A percentile compares a stretch with the other conserved stretches of the same genome.
Conservation (phyloP, 1,140 invertebrate species). For the Drosophila repleta region DNA sequence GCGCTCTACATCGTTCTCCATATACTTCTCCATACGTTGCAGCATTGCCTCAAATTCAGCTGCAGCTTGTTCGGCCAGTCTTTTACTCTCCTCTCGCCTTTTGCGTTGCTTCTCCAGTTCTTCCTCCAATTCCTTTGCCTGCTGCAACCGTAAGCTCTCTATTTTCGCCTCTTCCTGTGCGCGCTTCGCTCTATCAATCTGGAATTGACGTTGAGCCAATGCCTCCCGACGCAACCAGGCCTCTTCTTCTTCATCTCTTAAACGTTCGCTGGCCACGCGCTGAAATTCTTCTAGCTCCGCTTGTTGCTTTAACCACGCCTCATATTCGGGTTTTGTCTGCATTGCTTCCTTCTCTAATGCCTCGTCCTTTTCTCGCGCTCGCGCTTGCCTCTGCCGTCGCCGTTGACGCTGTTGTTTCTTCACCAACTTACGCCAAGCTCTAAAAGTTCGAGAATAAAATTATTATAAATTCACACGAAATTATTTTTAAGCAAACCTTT, state of each 20-base stretch:
- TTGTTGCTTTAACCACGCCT: slow-evolving; percentile 66
- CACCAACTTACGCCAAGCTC: slow-evolving; percentile 83
- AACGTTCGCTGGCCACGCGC: slow-evolving; percentile 57
- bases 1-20: slow-evolving; percentile 87
- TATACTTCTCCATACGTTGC: slow-evolving; percentile 86
- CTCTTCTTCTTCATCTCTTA: slow-evolving; percentile 71
- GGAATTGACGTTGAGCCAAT: slow-evolving; percentile 80
- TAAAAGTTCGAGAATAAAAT: not conserved
- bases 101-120: slow-evolving; percentile 84
- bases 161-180: slow-evolving; percentile 44
- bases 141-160: slow-evolving; percentile 59
- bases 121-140: slow-evolving; percentile 84
- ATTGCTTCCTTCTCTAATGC: slow-evolving; percentile 51
- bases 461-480: not conserved
- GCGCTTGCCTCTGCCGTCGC: slow-evolving; percentile 80
- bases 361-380: slow-evolving; percentile 66
- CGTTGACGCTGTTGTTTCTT: slow-evolving; percentile 84
- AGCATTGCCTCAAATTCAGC: slow-evolving; percentile 84
- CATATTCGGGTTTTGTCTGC: slow-evolving; percentile 72
- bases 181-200: slow-evolving; percentile 74
- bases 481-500: slow-evolving; percentile 16
- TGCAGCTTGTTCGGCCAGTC: slow-evolving; percentile 84
- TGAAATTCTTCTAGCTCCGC: slow-evolving; percentile 67
- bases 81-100: slow-evolving; percentile 67
- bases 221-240: slow-evolving; percentile 83